phyloP scores from a whole-genome alignment of 1,140 invertebrate genomes.

The Drosophila nebulosa region DNA sequence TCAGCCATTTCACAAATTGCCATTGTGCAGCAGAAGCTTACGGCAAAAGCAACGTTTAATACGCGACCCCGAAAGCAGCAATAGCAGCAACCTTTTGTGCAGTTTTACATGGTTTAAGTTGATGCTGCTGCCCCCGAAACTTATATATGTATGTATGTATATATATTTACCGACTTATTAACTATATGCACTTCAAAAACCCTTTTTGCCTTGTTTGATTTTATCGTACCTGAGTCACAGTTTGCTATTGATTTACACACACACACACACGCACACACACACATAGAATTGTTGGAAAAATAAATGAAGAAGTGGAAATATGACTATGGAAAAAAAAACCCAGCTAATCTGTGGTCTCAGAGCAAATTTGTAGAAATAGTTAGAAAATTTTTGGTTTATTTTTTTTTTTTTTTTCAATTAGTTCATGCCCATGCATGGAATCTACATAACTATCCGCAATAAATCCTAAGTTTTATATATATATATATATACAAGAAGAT shows the following conservation, averaged over 20 bases:
- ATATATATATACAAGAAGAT: constrained; percentile 34
- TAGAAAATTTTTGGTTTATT: constrained; percentile 4
- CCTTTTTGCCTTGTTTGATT: constrained; percentile 9
- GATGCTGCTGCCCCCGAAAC: background rate
- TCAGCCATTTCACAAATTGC: background rate
- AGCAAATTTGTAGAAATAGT: constrained; percentile 22
- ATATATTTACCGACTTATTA: background rate
- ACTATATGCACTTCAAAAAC: background rate
- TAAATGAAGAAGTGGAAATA: background rate
- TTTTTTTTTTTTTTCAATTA: background rate
- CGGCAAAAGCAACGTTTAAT: constrained; percentile 39
- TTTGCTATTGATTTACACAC: constrained; percentile 23
- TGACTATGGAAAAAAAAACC: background rate
- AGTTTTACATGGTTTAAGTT: constrained; percentile 6
- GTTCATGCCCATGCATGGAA: constrained; percentile 51
- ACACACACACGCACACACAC: background rate
- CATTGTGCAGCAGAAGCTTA: constrained; percentile 33
- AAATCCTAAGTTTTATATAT: background rate
- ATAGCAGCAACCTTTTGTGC: constrained; percentile 7
- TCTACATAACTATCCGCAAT: constrained; percentile 16
- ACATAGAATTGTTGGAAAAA: constrained; percentile 6
- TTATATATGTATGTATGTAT: too few species aligned
- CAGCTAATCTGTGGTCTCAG: constrained; percentile 36
- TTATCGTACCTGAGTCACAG: background rate
- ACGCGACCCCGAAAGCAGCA: constrained; percentile 30